A percentile compares a stretch with the other conserved stretches of the same genome.
Evolutionary conservation across 2,113 vertebrate genomes (phyloP).

Genomic region (Raphicerus campestris): DNA sequence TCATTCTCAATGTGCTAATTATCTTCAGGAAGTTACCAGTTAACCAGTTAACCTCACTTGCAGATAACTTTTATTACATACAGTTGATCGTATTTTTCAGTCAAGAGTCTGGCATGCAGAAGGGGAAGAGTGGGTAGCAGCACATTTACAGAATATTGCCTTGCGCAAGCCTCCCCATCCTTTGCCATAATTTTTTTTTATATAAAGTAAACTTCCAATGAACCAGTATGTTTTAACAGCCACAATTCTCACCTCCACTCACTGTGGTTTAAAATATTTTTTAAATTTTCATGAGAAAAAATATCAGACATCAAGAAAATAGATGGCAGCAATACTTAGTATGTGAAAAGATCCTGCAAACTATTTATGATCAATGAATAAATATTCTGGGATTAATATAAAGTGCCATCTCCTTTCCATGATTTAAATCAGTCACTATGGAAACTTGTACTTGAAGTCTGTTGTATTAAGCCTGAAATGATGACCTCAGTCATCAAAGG

Average conservation of each 20-base stretch:
- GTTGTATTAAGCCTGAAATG: conserved; percentile 47
- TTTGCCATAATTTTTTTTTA: neutral
- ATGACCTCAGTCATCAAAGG: conserved; percentile 49
- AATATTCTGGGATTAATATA: conserved; percentile 25
- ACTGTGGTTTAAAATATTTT: conserved; percentile 3
- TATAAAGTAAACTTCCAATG: neutral
- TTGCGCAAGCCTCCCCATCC: neutral
- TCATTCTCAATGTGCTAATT: neutral
- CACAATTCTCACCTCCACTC: neutral
- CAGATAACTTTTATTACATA: neutral
- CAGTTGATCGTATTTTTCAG: neutral
- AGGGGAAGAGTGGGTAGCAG: neutral
- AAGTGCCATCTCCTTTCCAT: neutral
- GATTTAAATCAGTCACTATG: conserved; percentile 54
- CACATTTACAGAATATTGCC: neutral
- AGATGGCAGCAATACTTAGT: neutral
- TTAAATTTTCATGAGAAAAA: conserved; percentile 23
- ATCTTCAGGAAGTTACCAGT: neutral
- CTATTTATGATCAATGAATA: conserved; percentile 26
- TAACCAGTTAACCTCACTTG: neutral
- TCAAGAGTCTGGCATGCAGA: neutral
- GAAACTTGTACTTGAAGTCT: conserved; percentile 59
- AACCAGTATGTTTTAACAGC: neutral
- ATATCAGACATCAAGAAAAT: conserved; percentile 6
- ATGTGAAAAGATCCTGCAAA: conserved; percentile 20